phyloP scores from a whole-genome alignment of 2,113 vertebrate genomes.

The Platycercus adscitus region DNA sequence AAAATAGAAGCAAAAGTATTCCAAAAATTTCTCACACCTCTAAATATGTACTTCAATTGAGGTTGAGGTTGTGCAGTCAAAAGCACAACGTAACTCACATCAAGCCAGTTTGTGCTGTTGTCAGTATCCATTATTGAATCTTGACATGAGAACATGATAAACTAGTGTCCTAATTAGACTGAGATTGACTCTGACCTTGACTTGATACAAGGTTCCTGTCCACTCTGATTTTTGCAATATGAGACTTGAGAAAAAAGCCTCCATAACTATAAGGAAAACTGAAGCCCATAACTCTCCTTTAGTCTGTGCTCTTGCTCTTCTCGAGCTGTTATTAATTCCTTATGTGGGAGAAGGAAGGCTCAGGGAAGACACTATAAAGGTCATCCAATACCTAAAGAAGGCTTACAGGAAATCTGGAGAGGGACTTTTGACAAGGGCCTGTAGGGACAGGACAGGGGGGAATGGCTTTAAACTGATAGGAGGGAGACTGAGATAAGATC shows the following conservation, averaged over 20 bases:
- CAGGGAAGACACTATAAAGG: neutral
- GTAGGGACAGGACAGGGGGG: neutral
- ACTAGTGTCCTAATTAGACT: neutral
- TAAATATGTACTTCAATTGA: neutral
- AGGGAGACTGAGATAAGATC: neutral
- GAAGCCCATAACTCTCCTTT: neutral
- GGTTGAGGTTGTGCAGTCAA: neutral
- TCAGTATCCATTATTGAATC: neutral
- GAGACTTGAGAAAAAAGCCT: neutral
- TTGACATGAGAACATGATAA: neutral
- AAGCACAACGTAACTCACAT: neutral
- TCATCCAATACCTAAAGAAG: neutral
- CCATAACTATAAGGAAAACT: neutral
- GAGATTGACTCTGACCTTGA: neutral
- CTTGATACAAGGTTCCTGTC: neutral
- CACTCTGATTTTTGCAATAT: neutral
- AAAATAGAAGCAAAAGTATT: neutral
- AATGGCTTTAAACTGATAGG: neutral
- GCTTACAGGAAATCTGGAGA: neutral
- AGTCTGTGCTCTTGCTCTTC: neutral
- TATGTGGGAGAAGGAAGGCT: neutral
- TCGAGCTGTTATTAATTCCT: neutral
- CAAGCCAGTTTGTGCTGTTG: neutral
- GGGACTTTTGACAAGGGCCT: neutral
- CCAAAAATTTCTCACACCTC: neutral